These are phyloP conservation scores for Noctua comes DNA, from an alignment of 2,888 invertebrate species.

Conservation along the genomic window DNA sequence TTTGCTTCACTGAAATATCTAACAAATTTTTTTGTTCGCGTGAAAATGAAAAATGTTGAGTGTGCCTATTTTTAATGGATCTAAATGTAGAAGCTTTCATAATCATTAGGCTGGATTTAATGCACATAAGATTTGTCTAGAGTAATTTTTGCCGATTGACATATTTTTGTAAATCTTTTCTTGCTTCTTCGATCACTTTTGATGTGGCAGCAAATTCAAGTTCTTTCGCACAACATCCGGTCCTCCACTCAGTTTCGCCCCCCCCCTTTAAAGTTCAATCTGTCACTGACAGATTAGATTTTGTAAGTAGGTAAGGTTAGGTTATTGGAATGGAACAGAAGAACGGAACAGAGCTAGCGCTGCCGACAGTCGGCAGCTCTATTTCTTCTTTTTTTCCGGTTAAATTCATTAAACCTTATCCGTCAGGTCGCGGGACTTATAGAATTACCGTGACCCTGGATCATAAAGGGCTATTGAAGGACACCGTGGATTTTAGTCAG, in stretches of 20 bases:
- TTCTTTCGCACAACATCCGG: not conserved
- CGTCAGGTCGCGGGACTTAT: too few species aligned
- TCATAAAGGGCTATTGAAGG: too few species aligned
- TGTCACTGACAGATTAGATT: not conserved
- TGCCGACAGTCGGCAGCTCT: not conserved
- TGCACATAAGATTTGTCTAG: not conserved
- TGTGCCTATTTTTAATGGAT: conserved; percentile 11
- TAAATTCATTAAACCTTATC: too few species aligned
- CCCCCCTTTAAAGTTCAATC: not conserved
- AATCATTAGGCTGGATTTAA: not conserved
- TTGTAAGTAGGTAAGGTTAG: too few species aligned
- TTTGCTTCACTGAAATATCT: conserved; percentile 13
- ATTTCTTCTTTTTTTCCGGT: not conserved
- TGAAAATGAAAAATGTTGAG: not conserved
- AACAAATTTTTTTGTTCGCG: conserved; percentile 24
- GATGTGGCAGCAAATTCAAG: not conserved
- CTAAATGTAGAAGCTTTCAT: conserved; percentile 9
- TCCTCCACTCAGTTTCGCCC: not conserved
- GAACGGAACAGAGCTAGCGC: too few species aligned
- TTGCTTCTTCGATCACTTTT: not conserved
- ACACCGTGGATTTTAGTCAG: too few species aligned
- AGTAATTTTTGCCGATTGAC: not conserved
- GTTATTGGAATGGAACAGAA: too few species aligned
- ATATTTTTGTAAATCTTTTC: conserved; percentile 4
- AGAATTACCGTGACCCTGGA: too few species aligned